Evolutionary conservation across 2,888 invertebrate species (phyloP), one percentile per base, ranked within the genome.

Genomic region (Epinotia brunnichana): DNA sequence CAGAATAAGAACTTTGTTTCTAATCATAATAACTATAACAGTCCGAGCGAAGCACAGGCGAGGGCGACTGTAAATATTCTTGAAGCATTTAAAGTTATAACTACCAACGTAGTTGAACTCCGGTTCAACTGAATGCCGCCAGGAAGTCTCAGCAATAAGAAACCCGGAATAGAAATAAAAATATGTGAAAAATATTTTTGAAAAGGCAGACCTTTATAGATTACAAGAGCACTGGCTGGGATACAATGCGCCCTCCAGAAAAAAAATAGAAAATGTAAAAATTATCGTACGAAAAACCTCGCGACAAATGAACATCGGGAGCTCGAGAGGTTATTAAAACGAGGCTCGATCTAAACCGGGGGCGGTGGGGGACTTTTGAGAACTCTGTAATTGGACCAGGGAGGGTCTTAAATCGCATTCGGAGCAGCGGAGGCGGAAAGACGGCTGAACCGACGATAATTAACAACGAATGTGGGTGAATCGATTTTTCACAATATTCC

Each of bases 391-490:
- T 92, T 93, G 92, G 92, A 92, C 90, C 90, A 87, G 92, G 92
- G 92, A 90, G 92, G 90, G 90, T 87, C 89, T 91, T 84, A 90
- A 92, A 93, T 92, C 92, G 90, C 86, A 92, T 93, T 93, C 90
- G 88, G 86, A 86, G 82, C 88, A 87, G 90, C 85, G 86, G 87
- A 90, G 87, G 92, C 92, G 93, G 91, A 93, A 93, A 90, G 91
- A 88, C 91, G 90, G 89, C 89, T 90, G 88, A 89, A 89, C 90
- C 90, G 90, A 87, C 88, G 86, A 91, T 93, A 92, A 93, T 93
- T 92, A 92, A 92, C 92, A 91, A 92, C 92, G 92, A 92, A 93
- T 93, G 91, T 92, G 92, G 91, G 91, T 88, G 87, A 91, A 92
- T 92, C 91, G 92, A 92, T 91, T 90, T 89, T 88, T 88, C 83